Evolutionary conservation across 2,797 vertebrate genomes (phyloP).

Genomic region (Podarcis siculus): DNA sequence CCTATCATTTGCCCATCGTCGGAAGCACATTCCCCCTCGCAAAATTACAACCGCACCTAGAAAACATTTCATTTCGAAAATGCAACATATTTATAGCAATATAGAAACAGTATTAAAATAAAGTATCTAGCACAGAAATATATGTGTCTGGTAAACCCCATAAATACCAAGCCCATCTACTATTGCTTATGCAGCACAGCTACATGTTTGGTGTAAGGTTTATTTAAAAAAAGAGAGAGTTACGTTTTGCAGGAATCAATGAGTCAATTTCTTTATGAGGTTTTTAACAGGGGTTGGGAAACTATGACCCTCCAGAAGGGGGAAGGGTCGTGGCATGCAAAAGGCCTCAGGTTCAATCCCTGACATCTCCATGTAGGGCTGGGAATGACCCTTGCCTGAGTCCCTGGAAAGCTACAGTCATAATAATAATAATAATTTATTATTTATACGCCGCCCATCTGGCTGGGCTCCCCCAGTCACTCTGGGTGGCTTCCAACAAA

Average conservation of each 20-base stretch:
- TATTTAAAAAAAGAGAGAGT: neutral
- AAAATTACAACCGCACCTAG: constrained; percentile 73
- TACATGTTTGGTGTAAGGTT: neutral
- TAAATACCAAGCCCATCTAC: constrained; percentile 26
- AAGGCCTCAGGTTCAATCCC: too few relatives aligned
- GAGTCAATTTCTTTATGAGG: neutral
- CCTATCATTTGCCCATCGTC: constrained; percentile 79
- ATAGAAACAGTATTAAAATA: constrained; percentile 71
- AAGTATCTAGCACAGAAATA: constrained; percentile 65
- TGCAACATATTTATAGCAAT: constrained; percentile 72
- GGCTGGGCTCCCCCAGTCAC: too few relatives aligned
- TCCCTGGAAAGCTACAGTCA: too few relatives aligned
- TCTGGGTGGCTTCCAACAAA: too few relatives aligned
- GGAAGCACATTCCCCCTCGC: constrained; percentile 70
- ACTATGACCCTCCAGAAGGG: neutral
- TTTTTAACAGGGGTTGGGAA: neutral
- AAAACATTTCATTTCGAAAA: constrained; percentile 75
- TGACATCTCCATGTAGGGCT: too few relatives aligned
- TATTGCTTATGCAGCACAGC: neutral
- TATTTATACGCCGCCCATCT: too few relatives aligned
- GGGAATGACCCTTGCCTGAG: too few relatives aligned
- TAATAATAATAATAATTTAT: too few relatives aligned
- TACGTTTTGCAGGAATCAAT: neutral
- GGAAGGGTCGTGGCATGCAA: too few relatives aligned
- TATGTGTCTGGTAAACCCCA: constrained; percentile 36